phyloP scores from a whole-genome alignment of 2,797 vertebrate species.

The Acropternis orthonyx region DNA sequence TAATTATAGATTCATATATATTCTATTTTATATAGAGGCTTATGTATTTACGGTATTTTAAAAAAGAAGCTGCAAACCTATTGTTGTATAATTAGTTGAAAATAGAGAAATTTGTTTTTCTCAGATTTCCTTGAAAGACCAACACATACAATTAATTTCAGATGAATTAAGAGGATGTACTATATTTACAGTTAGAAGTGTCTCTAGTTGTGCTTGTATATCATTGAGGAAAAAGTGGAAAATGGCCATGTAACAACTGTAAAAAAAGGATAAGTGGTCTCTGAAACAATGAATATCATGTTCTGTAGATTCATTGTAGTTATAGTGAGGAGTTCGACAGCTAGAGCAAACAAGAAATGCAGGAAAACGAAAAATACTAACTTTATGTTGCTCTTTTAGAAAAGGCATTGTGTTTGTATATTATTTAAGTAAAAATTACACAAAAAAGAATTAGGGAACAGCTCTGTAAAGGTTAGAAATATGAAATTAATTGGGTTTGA shows the following conservation, averaged over 20 bases:
- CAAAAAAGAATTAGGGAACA: not conserved
- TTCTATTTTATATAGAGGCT: not conserved
- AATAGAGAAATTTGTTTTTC: not conserved
- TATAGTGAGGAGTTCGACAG: not conserved
- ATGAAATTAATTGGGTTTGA: not conserved
- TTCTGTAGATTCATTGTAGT: not conserved
- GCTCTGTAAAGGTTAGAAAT: not conserved
- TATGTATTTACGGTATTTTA: not conserved
- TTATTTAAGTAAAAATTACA: not conserved
- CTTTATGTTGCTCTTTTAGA: not conserved
- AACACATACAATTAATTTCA: not conserved
- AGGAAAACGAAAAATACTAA: not conserved
- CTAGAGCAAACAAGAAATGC: not conserved
- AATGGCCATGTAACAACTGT: not conserved
- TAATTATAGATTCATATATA: not conserved
- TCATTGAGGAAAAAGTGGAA: not conserved
- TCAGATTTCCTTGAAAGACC: not conserved
- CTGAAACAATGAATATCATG: not conserved
- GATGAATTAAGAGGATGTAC: not conserved
- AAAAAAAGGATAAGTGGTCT: not conserved
- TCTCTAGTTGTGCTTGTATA: not conserved
- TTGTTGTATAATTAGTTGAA: not conserved
- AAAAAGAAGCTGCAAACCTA: not conserved
- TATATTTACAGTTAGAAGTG: not conserved
- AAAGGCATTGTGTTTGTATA: not conserved